Conservation (phyloP, 2,113 vertebrate genomes). For the Scomber colias region DNA sequence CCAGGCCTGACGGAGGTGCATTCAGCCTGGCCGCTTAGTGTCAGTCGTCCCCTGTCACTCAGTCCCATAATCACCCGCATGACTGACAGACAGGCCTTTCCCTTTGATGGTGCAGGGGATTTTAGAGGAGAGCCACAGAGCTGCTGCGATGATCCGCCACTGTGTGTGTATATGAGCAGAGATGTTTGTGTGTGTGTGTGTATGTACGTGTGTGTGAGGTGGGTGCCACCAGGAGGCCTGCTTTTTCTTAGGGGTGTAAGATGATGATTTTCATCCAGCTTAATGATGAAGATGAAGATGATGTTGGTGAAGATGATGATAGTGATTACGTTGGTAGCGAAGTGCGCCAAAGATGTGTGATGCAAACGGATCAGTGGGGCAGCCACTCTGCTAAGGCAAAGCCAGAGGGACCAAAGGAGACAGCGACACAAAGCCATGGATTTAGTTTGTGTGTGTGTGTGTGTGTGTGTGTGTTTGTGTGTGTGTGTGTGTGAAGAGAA, state of each 20-base stretch:
- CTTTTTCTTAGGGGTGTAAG: slow-evolving; percentile 39
- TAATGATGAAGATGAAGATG: slow-evolving; percentile 76
- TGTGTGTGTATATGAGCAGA: slow-evolving; percentile 8
- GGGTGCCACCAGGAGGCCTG: slow-evolving; percentile 68
- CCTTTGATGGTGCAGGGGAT: slow-evolving; percentile 82
- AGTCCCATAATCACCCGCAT: slow-evolving; percentile 81
- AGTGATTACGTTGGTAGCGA: slow-evolving; percentile 62
- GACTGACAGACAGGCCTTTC: slow-evolving; percentile 82
- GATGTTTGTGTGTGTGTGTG: not conserved
- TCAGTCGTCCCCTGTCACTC: slow-evolving; percentile 77
- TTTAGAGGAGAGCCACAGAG: slow-evolving; percentile 68
- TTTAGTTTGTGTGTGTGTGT: slow-evolving; percentile 64
- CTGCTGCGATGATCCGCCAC: slow-evolving; percentile 68
- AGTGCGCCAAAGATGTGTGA: slow-evolving; percentile 54
- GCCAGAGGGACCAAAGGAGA: slow-evolving; percentile 78
- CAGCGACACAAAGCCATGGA: slow-evolving; percentile 81
- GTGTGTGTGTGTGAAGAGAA: slow-evolving; percentile 10
- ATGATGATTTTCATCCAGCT: slow-evolving; percentile 83
- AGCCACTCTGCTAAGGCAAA: slow-evolving; percentile 63
- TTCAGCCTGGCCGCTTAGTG: slow-evolving; percentile 83
- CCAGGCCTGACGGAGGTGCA: slow-evolving; percentile 81
- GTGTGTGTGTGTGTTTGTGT: slow-evolving; percentile 30
- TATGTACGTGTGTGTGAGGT: slow-evolving; percentile 2
- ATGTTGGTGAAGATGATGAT: slow-evolving; percentile 40
- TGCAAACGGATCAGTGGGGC: slow-evolving; percentile 68